Evolutionary conservation across 2,113 vertebrate genomes (phyloP).

Genomic region (Synchiropus splendidus): DNA sequence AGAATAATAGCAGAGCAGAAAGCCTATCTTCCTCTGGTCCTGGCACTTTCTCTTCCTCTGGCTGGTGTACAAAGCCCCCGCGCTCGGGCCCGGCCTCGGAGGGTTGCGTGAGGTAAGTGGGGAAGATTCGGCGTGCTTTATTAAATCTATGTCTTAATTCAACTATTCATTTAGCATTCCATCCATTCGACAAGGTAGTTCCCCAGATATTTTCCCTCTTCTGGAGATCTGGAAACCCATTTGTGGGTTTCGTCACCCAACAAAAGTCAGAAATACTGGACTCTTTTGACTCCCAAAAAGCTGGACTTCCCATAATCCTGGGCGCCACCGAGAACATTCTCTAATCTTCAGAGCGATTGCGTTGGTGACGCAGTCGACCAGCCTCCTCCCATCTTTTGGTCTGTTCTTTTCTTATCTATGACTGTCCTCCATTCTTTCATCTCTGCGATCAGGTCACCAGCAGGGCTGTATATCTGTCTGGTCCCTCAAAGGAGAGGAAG

Average conservation of each 20-base stretch:
- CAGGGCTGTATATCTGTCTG: slow-evolving; percentile 23
- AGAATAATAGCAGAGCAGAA: slow-evolving; percentile 63
- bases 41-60: slow-evolving; percentile 43
- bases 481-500: slow-evolving; percentile 52
- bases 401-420: slow-evolving; percentile 55
- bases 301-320: slow-evolving; percentile 13
- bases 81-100: slow-evolving; percentile 33
- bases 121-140: slow-evolving; percentile 19
- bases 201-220: no score
- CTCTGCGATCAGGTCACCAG: slow-evolving; percentile 41
- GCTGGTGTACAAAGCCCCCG: slow-evolving; percentile 46
- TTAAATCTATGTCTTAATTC: slow-evolving; percentile 36
- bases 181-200: no score
- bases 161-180: slow-evolving; percentile 26
- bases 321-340: slow-evolving; percentile 45
- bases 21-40: slow-evolving; percentile 57
- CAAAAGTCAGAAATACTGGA: no score
- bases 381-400: slow-evolving; percentile 40
- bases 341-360: slow-evolving; percentile 39
- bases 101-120: slow-evolving; percentile 38
- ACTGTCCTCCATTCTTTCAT: slow-evolving; percentile 33
- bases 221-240: no score
- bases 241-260: no score
- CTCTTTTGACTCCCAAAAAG: no score
- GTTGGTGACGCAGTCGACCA: slow-evolving; percentile 32